Evolutionary conservation across 2,113 vertebrate genomes (phyloP).

Genomic region (Colinus virginianus): DNA sequence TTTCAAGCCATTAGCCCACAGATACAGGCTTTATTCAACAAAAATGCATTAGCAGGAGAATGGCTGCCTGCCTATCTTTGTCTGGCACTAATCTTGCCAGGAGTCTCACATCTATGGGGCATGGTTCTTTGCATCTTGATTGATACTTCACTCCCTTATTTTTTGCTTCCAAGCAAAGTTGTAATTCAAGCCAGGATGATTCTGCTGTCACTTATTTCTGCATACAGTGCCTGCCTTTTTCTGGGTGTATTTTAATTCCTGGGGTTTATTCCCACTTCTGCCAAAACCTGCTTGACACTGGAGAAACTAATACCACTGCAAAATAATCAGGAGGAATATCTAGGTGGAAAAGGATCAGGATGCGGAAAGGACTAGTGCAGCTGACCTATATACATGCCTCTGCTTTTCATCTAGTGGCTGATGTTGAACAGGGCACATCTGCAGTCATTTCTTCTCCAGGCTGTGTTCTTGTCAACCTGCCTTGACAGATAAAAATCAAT

Average conservation of each 20-base stretch:
- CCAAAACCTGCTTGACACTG: neutral
- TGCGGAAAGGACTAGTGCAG: neutral
- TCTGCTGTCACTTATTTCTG: slow-evolving; percentile 36
- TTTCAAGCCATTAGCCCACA: slow-evolving; percentile 64
- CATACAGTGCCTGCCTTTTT: neutral
- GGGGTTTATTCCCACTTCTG: neutral
- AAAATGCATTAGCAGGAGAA: slow-evolving; percentile 18
- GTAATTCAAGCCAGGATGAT: neutral
- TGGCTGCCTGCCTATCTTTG: slow-evolving; percentile 33
- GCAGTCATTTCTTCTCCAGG: slow-evolving; percentile 1
- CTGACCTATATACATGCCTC: neutral
- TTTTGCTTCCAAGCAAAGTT: neutral
- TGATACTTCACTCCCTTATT: neutral
- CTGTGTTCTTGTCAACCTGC: neutral
- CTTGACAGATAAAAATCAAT: neutral
- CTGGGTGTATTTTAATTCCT: slow-evolving; percentile 27
- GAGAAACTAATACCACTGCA: neutral
- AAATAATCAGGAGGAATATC: neutral
- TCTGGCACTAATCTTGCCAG: slow-evolving; percentile 31
- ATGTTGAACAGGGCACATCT: neutral
- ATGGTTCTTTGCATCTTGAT: neutral
- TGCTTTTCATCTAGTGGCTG: neutral
- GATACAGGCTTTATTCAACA: slow-evolving; percentile 47
- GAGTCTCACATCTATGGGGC: slow-evolving; percentile 34
- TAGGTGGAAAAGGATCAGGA: neutral